Conservation (phyloP, 2,888 invertebrate genomes). For the Archips crataeganus region DNA sequence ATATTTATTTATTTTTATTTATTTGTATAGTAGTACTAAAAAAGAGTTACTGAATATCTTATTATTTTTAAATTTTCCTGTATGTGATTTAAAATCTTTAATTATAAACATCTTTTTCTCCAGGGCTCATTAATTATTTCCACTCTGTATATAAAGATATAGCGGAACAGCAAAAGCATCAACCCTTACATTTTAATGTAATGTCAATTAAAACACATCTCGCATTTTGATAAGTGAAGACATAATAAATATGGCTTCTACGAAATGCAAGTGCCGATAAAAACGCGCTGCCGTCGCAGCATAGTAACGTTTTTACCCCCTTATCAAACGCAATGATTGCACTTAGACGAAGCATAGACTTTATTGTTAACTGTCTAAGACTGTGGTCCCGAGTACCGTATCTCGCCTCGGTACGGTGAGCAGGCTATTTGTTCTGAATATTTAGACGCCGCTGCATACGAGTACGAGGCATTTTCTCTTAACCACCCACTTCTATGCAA, state of each 20-base stretch:
- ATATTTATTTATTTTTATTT: no score
- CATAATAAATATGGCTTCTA: slow-evolving; percentile 1
- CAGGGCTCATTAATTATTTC: no score
- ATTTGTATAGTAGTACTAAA: no score
- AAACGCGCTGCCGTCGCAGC: slow-evolving; percentile 22
- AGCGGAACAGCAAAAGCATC: no score
- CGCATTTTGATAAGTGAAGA: no score
- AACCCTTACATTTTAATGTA: no score
- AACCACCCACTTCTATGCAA: slow-evolving; percentile 56
- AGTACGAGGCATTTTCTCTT: slow-evolving; percentile 63
- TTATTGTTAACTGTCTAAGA: slow-evolving; percentile 56
- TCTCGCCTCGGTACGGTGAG: slow-evolving; percentile 71
- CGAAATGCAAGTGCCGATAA: slow-evolving; percentile 31
- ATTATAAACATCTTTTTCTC: no score
- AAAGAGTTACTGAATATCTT: no score
- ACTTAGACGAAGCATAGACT: neutral
- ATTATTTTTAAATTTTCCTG: no score
- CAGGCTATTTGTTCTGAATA: slow-evolving; percentile 71
- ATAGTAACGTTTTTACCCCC: neutral
- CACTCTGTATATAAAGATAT: no score
- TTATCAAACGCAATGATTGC: neutral
- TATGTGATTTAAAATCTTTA: no score
- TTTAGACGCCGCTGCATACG: slow-evolving; percentile 60
- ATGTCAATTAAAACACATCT: no score
- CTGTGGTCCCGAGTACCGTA: neutral